These are phyloP conservation scores for Phocoena sinus DNA, from an alignment of 2,113 vertebrate genomes.

Conservation along the genomic window DNA sequence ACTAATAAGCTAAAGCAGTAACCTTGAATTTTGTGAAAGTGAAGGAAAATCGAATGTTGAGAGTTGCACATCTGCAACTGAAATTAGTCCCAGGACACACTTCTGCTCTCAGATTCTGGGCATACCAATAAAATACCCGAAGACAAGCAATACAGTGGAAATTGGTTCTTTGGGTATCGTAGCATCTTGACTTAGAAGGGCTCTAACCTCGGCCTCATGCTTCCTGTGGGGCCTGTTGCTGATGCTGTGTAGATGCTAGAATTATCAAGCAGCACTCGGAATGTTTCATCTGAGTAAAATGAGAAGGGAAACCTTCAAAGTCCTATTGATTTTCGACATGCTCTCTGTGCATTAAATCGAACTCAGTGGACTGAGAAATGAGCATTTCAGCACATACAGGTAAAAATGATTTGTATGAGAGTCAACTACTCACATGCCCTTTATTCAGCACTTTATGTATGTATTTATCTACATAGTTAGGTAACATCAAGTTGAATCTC, in stretches of 20 bases:
- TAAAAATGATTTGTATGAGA: constrained; percentile 72
- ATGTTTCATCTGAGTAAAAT: constrained; percentile 77
- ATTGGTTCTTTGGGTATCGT: constrained; percentile 76
- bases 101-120: constrained; percentile 57
- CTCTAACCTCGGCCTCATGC: constrained; percentile 80
- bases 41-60: constrained; percentile 66
- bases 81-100: constrained; percentile 71
- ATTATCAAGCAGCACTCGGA: constrained; percentile 41
- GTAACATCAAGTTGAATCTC: background rate
- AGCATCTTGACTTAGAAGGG: constrained; percentile 73
- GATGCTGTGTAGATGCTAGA: constrained; percentile 45
- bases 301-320: constrained; percentile 74
- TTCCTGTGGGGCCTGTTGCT: constrained; percentile 71
- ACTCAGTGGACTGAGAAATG: constrained; percentile 77
- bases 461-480: background rate
- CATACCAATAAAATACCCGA: constrained; percentile 69
- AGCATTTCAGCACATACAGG: constrained; percentile 56
- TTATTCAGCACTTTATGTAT: background rate
- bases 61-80: constrained; percentile 66
- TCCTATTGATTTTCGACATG: constrained; percentile 69
- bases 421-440: constrained; percentile 41
- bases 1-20: constrained; percentile 51
- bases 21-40: constrained; percentile 76
- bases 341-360: constrained; percentile 76
- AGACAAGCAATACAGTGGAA: constrained; percentile 74